These are phyloP conservation scores for Entomobrya proxima DNA, from an alignment of 2,888 invertebrate genomes.

Conservation along the genomic window DNA sequence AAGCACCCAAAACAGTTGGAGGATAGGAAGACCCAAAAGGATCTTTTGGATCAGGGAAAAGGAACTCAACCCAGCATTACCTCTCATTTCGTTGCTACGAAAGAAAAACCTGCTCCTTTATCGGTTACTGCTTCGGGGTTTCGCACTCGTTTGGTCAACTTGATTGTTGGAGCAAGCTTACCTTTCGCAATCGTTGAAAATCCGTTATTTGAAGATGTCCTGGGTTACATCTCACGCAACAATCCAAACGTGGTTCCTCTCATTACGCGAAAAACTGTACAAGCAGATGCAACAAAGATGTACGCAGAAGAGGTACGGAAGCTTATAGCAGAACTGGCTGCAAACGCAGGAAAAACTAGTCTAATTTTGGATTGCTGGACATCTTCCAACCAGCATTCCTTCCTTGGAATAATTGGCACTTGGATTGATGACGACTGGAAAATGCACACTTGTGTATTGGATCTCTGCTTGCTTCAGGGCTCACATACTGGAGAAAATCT, in stretches of 20 bases:
- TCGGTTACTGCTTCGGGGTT: not conserved
- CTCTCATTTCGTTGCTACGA: not conserved
- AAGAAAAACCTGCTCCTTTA: not conserved
- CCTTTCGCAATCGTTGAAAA: constrained; percentile 1
- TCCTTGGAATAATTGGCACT: constrained; percentile 13
- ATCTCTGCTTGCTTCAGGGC: not conserved
- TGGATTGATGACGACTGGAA: constrained; percentile 23
- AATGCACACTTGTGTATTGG: not conserved
- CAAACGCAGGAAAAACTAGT: not conserved
- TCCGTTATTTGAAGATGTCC: not conserved
- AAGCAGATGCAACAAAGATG: not conserved
- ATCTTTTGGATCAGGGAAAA: too few species aligned
- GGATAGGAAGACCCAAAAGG: too few species aligned
- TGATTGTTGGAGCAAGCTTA: not conserved
- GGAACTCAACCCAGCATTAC: not conserved
- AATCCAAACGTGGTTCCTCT: not conserved
- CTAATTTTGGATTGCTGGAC: constrained; percentile 31
- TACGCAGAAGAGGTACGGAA: not conserved
- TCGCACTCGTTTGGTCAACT: not conserved
- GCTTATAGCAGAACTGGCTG: not conserved
- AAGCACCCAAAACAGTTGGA: too few species aligned
- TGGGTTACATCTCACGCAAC: not conserved
- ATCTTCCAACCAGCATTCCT: not conserved
- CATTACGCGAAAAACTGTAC: not conserved
- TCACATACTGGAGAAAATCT: constrained; percentile 29